These are phyloP conservation scores for Gallinago undulata DNA, from an alignment of 2,113 vertebrate genomes.

Conservation along the genomic window DNA sequence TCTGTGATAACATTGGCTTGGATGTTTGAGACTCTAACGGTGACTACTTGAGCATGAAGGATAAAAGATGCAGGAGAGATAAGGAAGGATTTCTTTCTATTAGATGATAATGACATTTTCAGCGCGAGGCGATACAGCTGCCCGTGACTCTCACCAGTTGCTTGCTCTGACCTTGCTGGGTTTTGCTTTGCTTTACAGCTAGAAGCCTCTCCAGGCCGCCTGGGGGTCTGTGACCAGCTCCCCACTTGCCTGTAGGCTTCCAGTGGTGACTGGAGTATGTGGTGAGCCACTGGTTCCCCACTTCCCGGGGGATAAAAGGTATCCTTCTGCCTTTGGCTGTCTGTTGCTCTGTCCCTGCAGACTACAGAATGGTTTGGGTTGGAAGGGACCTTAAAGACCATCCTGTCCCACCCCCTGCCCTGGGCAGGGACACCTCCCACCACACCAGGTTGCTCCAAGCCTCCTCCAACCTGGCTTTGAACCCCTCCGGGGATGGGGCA, in stretches of 20 bases:
- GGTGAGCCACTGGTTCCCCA: background rate
- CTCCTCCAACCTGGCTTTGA: too few relatives aligned
- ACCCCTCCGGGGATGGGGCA: too few relatives aligned
- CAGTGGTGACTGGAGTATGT: background rate
- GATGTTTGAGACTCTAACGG: background rate
- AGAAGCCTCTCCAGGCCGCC: background rate
- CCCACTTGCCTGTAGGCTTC: background rate
- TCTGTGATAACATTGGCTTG: background rate
- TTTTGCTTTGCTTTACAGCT: background rate
- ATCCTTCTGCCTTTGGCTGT: background rate
- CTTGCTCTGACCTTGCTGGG: slow-evolving; percentile 31
- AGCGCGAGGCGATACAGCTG: background rate
- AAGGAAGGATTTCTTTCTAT: slow-evolving; percentile 28
- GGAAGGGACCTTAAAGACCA: too few relatives aligned
- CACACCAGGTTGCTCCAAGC: too few relatives aligned
- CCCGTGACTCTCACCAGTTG: background rate
- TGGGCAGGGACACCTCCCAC: too few relatives aligned
- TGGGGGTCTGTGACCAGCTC: background rate
- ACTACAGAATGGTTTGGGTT: too few relatives aligned
- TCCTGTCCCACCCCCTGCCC: too few relatives aligned
- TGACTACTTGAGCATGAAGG: slow-evolving; percentile 57
- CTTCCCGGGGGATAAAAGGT: background rate
- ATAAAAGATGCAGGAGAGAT: slow-evolving; percentile 15
- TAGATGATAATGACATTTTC: background rate
- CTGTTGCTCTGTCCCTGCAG: background rate